Percentiles rank a stretch among this genome's conserved stretches.
Evolutionary conservation across 2,888 invertebrate species (phyloP).

Genomic region (Oligia fasciuncula): DNA sequence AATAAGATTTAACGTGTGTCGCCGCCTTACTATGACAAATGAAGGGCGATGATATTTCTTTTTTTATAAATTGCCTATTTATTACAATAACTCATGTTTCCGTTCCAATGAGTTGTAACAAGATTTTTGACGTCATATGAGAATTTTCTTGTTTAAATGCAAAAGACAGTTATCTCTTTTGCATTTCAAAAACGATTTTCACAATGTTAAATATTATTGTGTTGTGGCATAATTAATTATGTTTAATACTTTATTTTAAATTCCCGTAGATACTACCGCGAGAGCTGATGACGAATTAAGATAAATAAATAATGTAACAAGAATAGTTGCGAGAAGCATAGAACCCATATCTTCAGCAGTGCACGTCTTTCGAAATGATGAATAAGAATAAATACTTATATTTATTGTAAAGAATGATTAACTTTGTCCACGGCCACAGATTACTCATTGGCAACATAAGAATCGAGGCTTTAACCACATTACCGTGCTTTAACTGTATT

Average conservation of each 20-base stretch:
- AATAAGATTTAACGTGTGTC: slow-evolving; percentile 58
- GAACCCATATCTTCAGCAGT: not conserved
- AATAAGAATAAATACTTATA: not conserved
- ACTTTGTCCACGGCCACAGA: slow-evolving; percentile 29
- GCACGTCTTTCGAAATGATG: not conserved
- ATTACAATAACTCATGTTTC: slow-evolving; percentile 52
- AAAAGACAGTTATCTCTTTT: not conserved
- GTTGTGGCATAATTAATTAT: not conserved
- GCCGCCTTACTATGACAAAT: slow-evolving; percentile 57
- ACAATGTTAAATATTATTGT: not conserved
- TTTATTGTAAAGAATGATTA: slow-evolving; percentile 18
- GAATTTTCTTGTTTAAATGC: not conserved
- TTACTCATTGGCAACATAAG: slow-evolving; percentile 51
- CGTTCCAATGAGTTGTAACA: slow-evolving; percentile 7
- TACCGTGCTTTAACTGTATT: slow-evolving; percentile 22
- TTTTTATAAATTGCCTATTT: slow-evolving; percentile 65
- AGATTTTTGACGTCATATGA: slow-evolving; percentile 6
- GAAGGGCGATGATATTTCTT: slow-evolving; percentile 57
- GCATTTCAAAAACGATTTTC: not conserved
- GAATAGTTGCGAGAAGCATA: slow-evolving; percentile 2
- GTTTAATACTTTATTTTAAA: not conserved
- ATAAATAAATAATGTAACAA: slow-evolving; percentile 1
- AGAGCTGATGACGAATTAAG: not conserved
- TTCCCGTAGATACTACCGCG: not conserved
- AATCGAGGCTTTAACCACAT: slow-evolving; percentile 27